A percentile compares a stretch with the other conserved stretches of the same genome.
phyloP scores from a whole-genome alignment of 2,888 invertebrate genomes.

The Athalia rosae region DNA sequence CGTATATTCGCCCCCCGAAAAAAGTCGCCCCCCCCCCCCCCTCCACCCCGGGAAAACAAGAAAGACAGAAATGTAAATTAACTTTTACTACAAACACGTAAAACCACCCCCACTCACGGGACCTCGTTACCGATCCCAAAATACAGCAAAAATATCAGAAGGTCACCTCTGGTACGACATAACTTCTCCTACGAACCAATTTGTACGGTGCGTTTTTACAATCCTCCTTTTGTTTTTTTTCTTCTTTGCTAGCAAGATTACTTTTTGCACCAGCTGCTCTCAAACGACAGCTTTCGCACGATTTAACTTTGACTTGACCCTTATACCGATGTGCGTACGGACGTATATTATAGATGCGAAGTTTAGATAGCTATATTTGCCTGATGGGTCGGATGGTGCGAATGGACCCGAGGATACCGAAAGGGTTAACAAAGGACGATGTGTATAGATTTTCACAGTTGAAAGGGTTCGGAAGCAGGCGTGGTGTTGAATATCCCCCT shows the following conservation, averaged over 20 bases:
- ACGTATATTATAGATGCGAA: neutral
- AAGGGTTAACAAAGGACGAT: slow-evolving; percentile 17
- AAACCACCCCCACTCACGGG: too few relatives aligned
- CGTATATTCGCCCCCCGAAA: neutral
- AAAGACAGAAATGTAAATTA: too few relatives aligned
- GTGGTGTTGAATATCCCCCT: neutral
- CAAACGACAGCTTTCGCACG: slow-evolving; percentile 6
- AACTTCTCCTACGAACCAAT: too few relatives aligned
- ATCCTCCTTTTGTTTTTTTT: neutral
- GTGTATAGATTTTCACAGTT: slow-evolving; percentile 17
- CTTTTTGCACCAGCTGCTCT: neutral
- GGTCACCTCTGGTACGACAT: too few relatives aligned
- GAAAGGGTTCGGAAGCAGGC: slow-evolving; percentile 9
- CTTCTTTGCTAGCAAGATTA: neutral
- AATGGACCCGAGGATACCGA: slow-evolving; percentile 21
- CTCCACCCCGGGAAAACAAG: too few relatives aligned
- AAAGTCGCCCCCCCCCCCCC: too few relatives aligned
- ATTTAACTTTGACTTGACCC: neutral
- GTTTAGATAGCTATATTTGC: slow-evolving; percentile 1
- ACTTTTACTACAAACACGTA: too few relatives aligned
- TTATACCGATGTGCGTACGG: neutral
- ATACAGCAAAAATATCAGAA: too few relatives aligned
- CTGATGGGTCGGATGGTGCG: neutral
- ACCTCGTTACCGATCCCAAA: too few relatives aligned
- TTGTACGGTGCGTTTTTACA: neutral